phyloP scores from a whole-genome alignment of 2,113 vertebrate species.

The Helogale parvula region DNA sequence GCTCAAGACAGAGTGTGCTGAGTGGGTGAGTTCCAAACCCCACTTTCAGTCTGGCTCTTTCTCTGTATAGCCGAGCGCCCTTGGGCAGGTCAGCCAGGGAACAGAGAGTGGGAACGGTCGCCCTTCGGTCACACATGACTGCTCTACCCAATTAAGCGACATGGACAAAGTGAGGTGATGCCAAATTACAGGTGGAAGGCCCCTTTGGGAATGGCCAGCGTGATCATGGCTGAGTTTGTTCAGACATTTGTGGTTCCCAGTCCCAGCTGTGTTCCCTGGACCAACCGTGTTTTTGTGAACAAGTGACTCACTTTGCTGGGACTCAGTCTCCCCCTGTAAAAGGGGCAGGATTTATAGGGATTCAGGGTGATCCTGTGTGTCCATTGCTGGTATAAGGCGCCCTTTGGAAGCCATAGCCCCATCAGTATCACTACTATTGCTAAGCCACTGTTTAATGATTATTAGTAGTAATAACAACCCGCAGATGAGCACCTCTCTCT shows the following conservation, averaged over 20 bases:
- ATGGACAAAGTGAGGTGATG: background rate
- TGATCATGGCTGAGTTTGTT: background rate
- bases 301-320: background rate
- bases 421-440: accelerated
- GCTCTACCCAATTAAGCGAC: background rate
- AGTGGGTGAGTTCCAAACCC: background rate
- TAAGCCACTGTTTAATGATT: background rate
- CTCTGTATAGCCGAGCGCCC: background rate
- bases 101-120: background rate
- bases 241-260: background rate
- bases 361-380: no score
- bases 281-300: background rate
- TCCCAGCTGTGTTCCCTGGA: background rate
- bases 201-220: background rate
- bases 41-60: background rate
- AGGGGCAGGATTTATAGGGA: background rate
- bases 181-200: background rate
- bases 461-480: background rate
- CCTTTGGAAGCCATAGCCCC: background rate
- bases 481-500: background rate
- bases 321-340: background rate
- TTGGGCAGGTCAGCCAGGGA: background rate
- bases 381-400: accelerated
- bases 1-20: background rate
- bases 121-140: background rate